Percentiles rank a stretch among this genome's conserved stretches.
These are phyloP conservation scores for Tapirus indicus DNA, from an alignment of 2,797 vertebrate genomes.

Conservation along the genomic window DNA sequence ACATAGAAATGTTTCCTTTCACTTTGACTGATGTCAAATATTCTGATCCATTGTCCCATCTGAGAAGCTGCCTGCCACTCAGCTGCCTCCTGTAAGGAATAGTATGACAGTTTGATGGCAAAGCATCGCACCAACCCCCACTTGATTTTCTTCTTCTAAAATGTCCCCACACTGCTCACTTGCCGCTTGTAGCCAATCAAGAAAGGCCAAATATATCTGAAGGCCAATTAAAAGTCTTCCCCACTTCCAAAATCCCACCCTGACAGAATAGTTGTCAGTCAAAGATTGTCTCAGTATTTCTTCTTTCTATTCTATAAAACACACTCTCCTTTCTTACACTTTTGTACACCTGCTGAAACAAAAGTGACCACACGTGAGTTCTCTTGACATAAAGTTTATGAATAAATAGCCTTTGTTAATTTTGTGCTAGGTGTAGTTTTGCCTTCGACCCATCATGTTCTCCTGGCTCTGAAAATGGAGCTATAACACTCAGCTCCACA, in stretches of 20 bases:
- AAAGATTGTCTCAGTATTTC: background rate
- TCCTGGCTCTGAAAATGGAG: background rate
- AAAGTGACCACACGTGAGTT: background rate
- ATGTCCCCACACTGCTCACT: background rate
- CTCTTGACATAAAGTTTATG: background rate
- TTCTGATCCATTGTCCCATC: background rate
- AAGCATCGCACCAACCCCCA: rapidly evolving
- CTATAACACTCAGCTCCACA: background rate
- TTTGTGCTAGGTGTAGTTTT: background rate
- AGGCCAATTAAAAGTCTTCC: background rate
- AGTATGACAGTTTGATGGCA: background rate
- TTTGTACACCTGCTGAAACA: background rate
- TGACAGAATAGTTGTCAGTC: background rate
- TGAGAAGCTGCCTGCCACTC: background rate
- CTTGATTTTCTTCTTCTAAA: background rate
- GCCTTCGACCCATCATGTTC: background rate
- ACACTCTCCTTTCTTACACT: background rate
- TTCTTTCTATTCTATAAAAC: background rate
- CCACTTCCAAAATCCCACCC: background rate
- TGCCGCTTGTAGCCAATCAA: background rate
- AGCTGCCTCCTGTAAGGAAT: background rate
- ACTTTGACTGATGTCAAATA: background rate
- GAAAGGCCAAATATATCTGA: background rate
- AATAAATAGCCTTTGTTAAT: background rate
- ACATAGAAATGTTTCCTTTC: background rate